These are phyloP conservation scores for Panopea generosa DNA, from an alignment of 2,888 invertebrate genomes.

Conservation along the genomic window DNA sequence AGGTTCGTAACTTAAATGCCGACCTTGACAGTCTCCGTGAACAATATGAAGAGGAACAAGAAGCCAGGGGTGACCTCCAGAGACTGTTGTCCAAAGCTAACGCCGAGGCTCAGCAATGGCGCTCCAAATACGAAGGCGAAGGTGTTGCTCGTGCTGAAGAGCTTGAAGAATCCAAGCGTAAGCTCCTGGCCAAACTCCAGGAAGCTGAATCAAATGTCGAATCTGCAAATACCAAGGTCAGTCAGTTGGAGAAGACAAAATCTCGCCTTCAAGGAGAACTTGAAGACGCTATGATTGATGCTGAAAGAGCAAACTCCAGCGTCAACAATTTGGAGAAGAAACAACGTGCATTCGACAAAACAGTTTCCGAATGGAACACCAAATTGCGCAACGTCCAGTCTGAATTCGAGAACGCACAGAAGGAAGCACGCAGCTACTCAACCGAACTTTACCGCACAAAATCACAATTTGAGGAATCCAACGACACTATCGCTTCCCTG, in stretches of 20 bases:
- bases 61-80: constrained; percentile 99
- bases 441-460: constrained; percentile 99
- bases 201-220: constrained; percentile 99
- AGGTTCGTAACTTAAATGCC: constrained; percentile 99
- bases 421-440: constrained; percentile 99
- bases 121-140: constrained; percentile 98
- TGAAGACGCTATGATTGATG: constrained; percentile 98
- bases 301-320: constrained; percentile 90
- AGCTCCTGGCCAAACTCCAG: constrained; percentile 95
- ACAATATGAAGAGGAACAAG: constrained; percentile 99
- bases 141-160: constrained; percentile 87
- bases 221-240: constrained; percentile 98
- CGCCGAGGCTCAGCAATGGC: constrained; percentile 98
- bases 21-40: constrained; percentile 99
- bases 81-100: constrained; percentile 99
- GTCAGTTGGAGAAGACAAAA: constrained; percentile 99
- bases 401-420: constrained; percentile 99
- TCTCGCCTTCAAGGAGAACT: constrained; percentile 98
- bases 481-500: constrained; percentile 98
- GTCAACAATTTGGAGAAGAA: constrained; percentile 99
- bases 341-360: constrained; percentile 99
- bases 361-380: constrained; percentile 99
- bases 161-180: constrained; percentile 86
- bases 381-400: constrained; percentile 94
- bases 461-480: constrained; percentile 97